A percentile compares a stretch with the other conserved stretches of the same genome.
Conservation (phyloP, 2,888 invertebrate species). For the Nipponacmea schrenckii region DNA sequence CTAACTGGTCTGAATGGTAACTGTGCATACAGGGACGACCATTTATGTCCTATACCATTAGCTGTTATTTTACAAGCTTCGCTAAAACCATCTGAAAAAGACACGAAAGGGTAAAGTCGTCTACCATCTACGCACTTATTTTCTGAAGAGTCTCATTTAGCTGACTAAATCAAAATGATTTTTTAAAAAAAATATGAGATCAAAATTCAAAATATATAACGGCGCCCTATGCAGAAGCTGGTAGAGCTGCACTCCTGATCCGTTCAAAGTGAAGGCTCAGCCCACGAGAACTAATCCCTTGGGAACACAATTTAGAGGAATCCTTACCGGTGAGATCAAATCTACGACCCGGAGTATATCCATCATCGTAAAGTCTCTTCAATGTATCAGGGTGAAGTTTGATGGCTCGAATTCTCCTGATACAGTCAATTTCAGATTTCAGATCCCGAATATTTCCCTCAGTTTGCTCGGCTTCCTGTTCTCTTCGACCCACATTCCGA, state of each 20-base stretch:
- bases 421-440: conserved; percentile 42
- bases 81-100: conserved; percentile 41
- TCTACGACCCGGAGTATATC: conserved; percentile 49
- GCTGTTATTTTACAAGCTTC: conserved; percentile 52
- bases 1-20: conserved; percentile 55
- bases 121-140: background rate
- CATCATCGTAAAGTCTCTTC: conserved; percentile 52
- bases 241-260: too few relatives aligned
- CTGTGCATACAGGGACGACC: conserved; percentile 51
- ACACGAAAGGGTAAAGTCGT: background rate
- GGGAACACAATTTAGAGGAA: too few relatives aligned
- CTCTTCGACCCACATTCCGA: conserved; percentile 16
- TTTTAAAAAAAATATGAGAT: too few relatives aligned
- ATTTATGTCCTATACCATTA: conserved; percentile 53
- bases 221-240: too few relatives aligned
- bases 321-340: conserved; percentile 43
- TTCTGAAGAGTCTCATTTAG: background rate
- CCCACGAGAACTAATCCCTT: too few relatives aligned
- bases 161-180: too few relatives aligned
- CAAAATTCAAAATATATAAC: too few relatives aligned
- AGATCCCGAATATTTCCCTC: conserved; percentile 30
- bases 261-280: too few relatives aligned
- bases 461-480: conserved; percentile 18
- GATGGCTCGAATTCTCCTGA: conserved; percentile 50
- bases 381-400: conserved; percentile 56